Evolutionary conservation across 2,888 invertebrate genomes (phyloP).

Genomic region (Halocaridina rubra): DNA sequence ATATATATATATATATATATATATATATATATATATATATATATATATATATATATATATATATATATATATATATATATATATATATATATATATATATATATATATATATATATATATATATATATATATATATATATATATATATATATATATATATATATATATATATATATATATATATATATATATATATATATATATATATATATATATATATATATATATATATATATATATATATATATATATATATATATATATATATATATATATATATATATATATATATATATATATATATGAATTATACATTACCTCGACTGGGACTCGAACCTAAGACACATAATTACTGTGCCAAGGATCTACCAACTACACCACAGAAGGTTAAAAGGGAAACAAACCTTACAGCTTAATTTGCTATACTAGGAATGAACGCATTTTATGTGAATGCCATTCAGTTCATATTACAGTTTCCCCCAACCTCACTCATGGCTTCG

Average conservation of each 20-base stretch:
- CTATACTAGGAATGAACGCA: no score
- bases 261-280: conserved; percentile 23
- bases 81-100: neutral
- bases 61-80: neutral
- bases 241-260: conserved; percentile 21
- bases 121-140: neutral
- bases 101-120: neutral
- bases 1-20: neutral
- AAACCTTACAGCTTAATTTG: no score
- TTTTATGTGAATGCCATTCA: no score
- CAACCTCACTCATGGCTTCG: neutral
- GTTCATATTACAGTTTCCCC: no score
- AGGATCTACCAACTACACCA: no score
- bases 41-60: neutral
- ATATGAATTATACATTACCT: neutral
- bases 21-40: neutral
- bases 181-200: conserved; percentile 13
- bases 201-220: neutral
- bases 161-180: conserved; percentile 13
- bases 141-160: conserved; percentile 16
- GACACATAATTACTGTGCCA: no score
- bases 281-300: neutral
- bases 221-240: conserved; percentile 23
- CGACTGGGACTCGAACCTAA: neutral
- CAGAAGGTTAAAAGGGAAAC: no score